A percentile compares a stretch with the other conserved stretches of the same genome.
Conservation (phyloP, 2,113 vertebrate genomes). For the Burhinus oedicnemus region DNA sequence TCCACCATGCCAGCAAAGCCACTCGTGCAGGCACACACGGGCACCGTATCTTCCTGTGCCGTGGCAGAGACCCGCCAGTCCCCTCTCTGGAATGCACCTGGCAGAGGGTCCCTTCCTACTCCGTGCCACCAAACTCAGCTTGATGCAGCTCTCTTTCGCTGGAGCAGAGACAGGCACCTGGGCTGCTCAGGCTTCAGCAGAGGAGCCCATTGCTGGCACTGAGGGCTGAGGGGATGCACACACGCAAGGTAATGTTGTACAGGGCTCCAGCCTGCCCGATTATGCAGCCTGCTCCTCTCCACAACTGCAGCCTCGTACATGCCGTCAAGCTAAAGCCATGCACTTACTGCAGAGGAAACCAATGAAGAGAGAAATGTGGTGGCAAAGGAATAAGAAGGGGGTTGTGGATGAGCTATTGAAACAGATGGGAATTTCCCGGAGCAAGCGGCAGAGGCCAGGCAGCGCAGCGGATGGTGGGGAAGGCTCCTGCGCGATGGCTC, state of each 20-base stretch:
- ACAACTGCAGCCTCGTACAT: neutral
- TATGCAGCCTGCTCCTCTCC: neutral
- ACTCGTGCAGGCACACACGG: fast-evolving
- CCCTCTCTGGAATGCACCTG: neutral
- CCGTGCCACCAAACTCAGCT: neutral
- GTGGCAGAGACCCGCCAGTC: neutral
- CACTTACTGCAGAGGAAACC: neutral
- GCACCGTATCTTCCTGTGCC: fast-evolving
- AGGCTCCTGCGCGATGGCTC: neutral
- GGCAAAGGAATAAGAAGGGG: neutral
- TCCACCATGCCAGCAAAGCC: neutral
- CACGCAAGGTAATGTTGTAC: fast-evolving
- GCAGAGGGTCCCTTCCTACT: neutral
- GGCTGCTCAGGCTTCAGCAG: neutral
- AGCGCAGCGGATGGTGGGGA: neutral
- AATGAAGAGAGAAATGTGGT: neutral
- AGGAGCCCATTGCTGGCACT: fast-evolving
- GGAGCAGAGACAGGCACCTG: neutral
- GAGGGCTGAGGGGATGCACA: neutral
- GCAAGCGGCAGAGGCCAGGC: neutral
- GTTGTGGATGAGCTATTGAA: neutral
- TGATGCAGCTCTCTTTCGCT: neutral
- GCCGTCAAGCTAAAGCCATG: neutral
- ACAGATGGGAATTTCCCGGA: neutral
- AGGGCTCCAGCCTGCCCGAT: neutral